Base-by-base conservation (phyloP, 2,888 invertebrate genomes). In the Drosophila colorata region DNA sequence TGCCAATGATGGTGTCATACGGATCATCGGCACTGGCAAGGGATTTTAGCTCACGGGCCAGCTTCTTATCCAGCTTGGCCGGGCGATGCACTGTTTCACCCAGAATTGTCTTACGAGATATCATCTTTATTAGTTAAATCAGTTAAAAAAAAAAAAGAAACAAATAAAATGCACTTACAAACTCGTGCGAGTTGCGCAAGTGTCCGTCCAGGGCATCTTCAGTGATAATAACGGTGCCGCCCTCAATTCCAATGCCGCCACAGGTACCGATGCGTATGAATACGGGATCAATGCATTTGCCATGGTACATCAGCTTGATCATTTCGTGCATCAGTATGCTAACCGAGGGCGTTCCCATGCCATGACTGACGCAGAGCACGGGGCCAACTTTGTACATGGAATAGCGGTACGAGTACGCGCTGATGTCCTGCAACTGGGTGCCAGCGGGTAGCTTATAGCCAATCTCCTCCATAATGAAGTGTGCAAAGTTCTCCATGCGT, bases 261-360 rank as follows among this genome's bases (percentile, higher is more conserved):
- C 98, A 98, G 0, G 99, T 99, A 55, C 96, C 96, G 88, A 99
- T 96, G 76, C 99, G 94, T 93, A 99, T 96, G 94, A 99, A 98
- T 60, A 97, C 94, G 0, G 98, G 98, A 92, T 98, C 97, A 69
- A 94, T 94, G 71, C 95, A 96, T 90, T 95, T 96, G 40, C 99
- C 98, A 90, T 97, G 96, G 90, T 96, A 96, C 96, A 99, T 97
- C 85, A 99, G 93, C 93, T 99, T 99, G 90, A 99, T 97, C 71
- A 98, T 94, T 93, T 99, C 99, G 92, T 99, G 98, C 64, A 99
- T 94, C 57, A 99, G 94, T 80, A 99, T 98, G 53, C 98, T 97
- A 58, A 99, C 95, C 0, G 99, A 99, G 5, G 99, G 98, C 57
- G 97, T 96, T 5, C 99, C 99, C 97, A 99, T 99, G 63, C 99